Conservation (phyloP, 2,113 vertebrate species). For the Otocyon megalotis region DNA sequence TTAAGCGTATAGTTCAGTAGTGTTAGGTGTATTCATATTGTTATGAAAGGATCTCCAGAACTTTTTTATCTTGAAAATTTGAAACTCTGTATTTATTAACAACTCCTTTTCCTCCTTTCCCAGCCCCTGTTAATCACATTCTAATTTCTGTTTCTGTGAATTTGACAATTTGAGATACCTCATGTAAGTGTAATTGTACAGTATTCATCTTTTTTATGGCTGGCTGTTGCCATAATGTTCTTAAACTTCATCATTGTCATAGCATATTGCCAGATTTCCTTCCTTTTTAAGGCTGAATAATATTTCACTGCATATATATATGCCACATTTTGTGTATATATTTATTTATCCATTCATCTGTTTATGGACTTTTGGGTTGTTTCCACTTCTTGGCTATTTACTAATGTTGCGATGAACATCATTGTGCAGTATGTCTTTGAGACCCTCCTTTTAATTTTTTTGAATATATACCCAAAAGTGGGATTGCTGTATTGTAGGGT, state of each 20-base stretch:
- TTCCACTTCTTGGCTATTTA: background rate
- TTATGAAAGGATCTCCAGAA: background rate
- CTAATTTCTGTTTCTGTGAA: background rate
- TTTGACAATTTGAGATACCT: background rate
- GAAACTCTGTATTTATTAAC: background rate
- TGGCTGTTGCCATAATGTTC: background rate
- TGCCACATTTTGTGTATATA: background rate
- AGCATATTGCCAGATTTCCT: background rate
- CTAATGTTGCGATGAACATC: background rate
- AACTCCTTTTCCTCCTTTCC: background rate
- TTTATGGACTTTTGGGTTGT: background rate
- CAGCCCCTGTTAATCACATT: background rate
- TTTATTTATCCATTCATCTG: background rate
- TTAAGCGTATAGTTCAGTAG: background rate
- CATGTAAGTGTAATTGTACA: background rate
- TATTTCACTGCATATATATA: background rate
- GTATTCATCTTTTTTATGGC: background rate
- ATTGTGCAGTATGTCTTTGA: background rate
- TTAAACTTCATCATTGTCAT: background rate
- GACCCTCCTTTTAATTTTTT: background rate
- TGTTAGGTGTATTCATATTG: background rate
- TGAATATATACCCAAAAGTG: background rate
- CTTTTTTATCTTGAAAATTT: background rate
- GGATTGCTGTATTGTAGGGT: background rate
- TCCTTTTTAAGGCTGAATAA: background rate